Evolutionary conservation across 2,113 vertebrate genomes (phyloP).

Genomic region (Origma solitaria): DNA sequence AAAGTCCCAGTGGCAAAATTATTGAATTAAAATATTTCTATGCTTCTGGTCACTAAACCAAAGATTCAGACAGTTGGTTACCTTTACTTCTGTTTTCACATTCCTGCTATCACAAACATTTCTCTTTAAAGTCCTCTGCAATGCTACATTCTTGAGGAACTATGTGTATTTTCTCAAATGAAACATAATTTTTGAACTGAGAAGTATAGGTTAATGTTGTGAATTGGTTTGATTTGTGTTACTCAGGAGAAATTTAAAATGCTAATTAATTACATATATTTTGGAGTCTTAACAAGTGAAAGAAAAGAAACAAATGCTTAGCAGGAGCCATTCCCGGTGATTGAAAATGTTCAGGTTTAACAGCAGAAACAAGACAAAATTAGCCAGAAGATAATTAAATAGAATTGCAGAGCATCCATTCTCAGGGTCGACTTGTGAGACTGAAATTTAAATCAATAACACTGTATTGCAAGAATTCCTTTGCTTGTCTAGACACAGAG

Average conservation of each 20-base stretch:
- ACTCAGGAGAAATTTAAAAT: neutral
- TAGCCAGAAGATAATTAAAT: neutral
- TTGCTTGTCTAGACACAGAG: neutral
- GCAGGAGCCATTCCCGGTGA: neutral
- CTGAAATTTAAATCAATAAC: neutral
- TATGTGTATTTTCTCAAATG: neutral
- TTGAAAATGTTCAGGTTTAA: neutral
- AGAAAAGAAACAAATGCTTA: neutral
- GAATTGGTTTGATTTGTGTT: neutral
- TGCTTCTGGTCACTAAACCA: neutral
- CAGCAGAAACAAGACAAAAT: slow-evolving; percentile 1
- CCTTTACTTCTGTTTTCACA: neutral
- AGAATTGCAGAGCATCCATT: neutral
- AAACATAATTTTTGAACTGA: neutral
- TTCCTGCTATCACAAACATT: neutral
- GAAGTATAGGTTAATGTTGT: neutral
- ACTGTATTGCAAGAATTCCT: neutral
- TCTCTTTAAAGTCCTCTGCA: neutral
- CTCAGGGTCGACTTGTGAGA: neutral
- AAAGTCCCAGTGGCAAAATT: neutral
- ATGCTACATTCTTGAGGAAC: neutral
- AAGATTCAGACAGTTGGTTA: neutral
- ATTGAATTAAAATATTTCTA: neutral
- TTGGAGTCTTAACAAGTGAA: neutral
- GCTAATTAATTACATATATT: neutral